Evolutionary conservation across 2,113 vertebrate species (phyloP).

Genomic region (Poeciliopsis prolifica): DNA sequence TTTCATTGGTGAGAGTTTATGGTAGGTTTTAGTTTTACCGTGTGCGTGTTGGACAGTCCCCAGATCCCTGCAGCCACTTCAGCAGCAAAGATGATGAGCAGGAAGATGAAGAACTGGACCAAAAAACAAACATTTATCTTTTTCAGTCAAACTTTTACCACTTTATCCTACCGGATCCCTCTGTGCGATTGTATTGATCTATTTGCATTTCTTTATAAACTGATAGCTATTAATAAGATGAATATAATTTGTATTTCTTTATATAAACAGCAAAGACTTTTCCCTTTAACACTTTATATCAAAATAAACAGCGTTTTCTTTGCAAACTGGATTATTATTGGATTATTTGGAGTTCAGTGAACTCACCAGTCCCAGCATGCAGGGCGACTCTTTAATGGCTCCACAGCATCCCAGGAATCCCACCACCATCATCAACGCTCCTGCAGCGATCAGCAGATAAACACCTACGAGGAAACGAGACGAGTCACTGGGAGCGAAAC

Average conservation of each 20-base stretch:
- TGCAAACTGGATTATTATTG: no score
- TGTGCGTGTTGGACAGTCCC: slow-evolving; percentile 88
- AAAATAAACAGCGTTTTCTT: no score
- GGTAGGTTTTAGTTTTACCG: slow-evolving; percentile 68
- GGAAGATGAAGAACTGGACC: slow-evolving; percentile 91
- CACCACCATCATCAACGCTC: slow-evolving; percentile 94
- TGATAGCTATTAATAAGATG: no score
- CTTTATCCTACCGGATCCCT: not conserved
- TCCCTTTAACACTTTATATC: no score
- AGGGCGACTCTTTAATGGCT: slow-evolving; percentile 91
- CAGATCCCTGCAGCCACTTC: slow-evolving; percentile 94
- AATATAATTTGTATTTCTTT: no score
- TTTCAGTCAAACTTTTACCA: no score
- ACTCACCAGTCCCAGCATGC: slow-evolving; percentile 95
- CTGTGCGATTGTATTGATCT: no score
- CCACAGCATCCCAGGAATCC: slow-evolving; percentile 97
- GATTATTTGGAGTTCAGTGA: no score
- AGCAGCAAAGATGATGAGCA: slow-evolving; percentile 91
- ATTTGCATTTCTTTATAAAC: no score
- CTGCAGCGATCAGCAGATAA: slow-evolving; percentile 92
- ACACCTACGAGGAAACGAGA: slow-evolving; percentile 78
- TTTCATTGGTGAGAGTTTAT: no score
- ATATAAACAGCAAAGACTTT: no score
- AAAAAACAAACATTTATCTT: not conserved
- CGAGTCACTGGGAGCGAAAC: not conserved